A percentile compares a stretch with the other conserved stretches of the same genome.
Evolutionary conservation across 2,113 vertebrate genomes (phyloP).

Genomic region (Ptyas mucosa): DNA sequence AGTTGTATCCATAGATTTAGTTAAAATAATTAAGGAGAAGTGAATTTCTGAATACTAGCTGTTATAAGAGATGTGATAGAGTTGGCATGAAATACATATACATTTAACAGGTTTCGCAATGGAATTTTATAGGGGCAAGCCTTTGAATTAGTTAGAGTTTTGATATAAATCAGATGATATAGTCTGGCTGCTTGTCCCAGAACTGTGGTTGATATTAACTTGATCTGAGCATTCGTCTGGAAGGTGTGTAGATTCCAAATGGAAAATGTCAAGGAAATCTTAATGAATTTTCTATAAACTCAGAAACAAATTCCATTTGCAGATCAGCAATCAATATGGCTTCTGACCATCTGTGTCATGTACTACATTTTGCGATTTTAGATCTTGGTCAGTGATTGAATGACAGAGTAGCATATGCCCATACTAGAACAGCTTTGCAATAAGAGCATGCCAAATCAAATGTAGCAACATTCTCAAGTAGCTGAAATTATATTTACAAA

Average conservation of each 20-base stretch:
- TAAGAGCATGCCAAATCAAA: not conserved
- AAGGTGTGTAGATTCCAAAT: not conserved
- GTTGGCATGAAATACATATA: not conserved
- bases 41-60: not conserved
- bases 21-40: not conserved
- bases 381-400: not conserved
- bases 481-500: fast-evolving
- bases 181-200: not conserved
- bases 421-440: not conserved
- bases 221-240: not conserved
- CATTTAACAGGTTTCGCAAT: not conserved
- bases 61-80: not conserved
- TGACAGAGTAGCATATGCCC: not conserved
- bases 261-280: not conserved
- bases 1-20: not conserved
- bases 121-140: not conserved
- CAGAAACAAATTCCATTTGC: not conserved
- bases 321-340: not conserved
- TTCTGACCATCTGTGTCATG: not conserved
- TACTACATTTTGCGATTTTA: not conserved
- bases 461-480: not conserved
- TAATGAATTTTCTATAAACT: not conserved
- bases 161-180: not conserved
- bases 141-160: not conserved
- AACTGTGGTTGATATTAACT: not conserved